A percentile compares a stretch with the other conserved stretches of the same genome.
These are phyloP conservation scores for Neodiprion fabricii DNA, from an alignment of 1,140 invertebrate genomes.

Conservation along the genomic window DNA sequence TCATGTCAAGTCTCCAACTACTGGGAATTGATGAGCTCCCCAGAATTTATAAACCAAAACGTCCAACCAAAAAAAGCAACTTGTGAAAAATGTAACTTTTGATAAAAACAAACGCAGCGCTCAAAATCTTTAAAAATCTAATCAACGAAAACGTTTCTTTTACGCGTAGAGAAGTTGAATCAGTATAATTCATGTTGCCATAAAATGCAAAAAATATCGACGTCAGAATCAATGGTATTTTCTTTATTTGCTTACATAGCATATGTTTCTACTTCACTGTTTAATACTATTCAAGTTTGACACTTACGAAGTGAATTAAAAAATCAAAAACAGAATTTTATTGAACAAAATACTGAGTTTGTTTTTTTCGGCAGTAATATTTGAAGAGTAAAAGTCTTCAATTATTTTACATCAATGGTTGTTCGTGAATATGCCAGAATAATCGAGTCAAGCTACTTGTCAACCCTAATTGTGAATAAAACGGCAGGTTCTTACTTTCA, in stretches of 20 bases:
- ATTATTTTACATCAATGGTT: neutral
- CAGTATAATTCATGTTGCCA: too few species aligned
- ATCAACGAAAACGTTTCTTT: slow-evolving; percentile 39
- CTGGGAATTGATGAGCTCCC: slow-evolving; percentile 9
- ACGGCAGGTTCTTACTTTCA: neutral
- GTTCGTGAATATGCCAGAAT: neutral
- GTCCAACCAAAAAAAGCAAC: neutral
- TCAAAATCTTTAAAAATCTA: slow-evolving; percentile 35
- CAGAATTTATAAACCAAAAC: neutral
- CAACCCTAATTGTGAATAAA: neutral
- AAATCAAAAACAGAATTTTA: neutral
- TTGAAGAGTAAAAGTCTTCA: neutral
- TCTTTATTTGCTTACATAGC: neutral
- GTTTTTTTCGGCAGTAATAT: neutral
- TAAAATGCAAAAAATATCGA: neutral
- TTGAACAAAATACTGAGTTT: neutral
- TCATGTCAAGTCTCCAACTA: slow-evolving; percentile 12
- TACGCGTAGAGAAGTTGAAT: too few species aligned
- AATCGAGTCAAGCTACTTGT: neutral
- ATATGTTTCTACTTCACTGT: neutral
- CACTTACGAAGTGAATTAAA: neutral
- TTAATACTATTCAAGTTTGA: neutral
- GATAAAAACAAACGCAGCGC: neutral
- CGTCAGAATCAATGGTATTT: neutral
- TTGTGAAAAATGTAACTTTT: neutral